phyloP scores from a whole-genome alignment of 2,797 vertebrate species.

The Sphaeramia orbicularis region DNA sequence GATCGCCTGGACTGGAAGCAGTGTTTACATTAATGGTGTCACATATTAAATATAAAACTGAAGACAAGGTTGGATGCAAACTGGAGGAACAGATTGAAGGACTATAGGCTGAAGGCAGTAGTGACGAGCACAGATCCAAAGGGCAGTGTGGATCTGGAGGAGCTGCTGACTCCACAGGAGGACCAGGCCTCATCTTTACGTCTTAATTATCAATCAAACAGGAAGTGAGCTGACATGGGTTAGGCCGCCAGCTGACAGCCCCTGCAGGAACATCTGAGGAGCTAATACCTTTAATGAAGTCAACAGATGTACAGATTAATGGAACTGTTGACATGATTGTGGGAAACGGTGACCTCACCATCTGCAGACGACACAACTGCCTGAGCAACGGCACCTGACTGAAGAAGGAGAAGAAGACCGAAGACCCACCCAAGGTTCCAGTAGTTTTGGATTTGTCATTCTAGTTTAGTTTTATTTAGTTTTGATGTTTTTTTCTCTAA shows the following conservation, averaged over 20 bases:
- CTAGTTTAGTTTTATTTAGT: too few relatives aligned
- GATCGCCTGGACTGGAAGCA: slow-evolving; percentile 3
- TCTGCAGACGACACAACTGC: slow-evolving; percentile 32
- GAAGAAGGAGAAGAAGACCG: too few relatives aligned
- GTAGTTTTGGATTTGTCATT: too few relatives aligned
- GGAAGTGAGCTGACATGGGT: slow-evolving; percentile 10
- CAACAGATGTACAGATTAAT: slow-evolving; percentile 58
- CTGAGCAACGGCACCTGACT: slow-evolving; percentile 8
- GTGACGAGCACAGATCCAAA: slow-evolving; percentile 9
- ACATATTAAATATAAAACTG: slow-evolving; percentile 8
- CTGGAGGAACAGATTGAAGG: slow-evolving; percentile 3
- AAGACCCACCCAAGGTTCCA: too few relatives aligned
- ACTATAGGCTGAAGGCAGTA: slow-evolving; percentile 4
- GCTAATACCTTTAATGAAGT: slow-evolving; percentile 50
- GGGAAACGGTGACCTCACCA: slow-evolving; percentile 29
- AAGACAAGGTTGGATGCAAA: neutral
- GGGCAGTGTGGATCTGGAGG: neutral
- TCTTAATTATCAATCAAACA: slow-evolving; percentile 30
- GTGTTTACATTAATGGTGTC: slow-evolving; percentile 25
- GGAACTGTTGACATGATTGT: slow-evolving; percentile 31
- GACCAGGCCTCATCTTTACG: slow-evolving; percentile 3
- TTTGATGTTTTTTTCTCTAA: too few relatives aligned
- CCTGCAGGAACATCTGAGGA: slow-evolving; percentile 20
- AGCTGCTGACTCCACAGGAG: slow-evolving; percentile 26
- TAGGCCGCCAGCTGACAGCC: slow-evolving; percentile 30